A percentile compares a stretch with the other conserved stretches of the same genome.
Evolutionary conservation across 2,797 vertebrate species (phyloP).

Genomic region (Molossus molossus): DNA sequence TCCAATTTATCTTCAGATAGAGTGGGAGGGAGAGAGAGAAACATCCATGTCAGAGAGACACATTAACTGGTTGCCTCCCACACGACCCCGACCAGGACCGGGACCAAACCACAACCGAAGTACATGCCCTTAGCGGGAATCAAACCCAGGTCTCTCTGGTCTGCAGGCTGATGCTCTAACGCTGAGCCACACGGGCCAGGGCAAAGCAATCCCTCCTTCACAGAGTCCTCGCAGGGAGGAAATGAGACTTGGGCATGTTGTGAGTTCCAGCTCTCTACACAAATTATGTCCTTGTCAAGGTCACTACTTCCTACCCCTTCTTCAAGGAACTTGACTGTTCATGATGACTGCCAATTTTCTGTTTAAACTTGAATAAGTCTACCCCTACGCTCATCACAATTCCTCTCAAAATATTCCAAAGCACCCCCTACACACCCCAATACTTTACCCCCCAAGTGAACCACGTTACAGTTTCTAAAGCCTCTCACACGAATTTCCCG

Average conservation of each 20-base stretch:
- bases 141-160: no score
- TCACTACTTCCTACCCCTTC: background rate
- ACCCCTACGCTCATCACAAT: background rate
- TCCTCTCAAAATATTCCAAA: conserved; percentile 48
- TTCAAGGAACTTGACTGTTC: background rate
- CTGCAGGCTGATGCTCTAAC: no score
- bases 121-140: no score
- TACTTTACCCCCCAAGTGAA: background rate
- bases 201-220: background rate
- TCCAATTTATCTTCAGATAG: no score
- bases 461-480: background rate
- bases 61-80: no score
- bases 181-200: no score
- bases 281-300: background rate
- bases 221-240: accelerated
- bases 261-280: background rate
- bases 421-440: background rate
- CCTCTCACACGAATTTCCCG: background rate
- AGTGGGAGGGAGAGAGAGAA: no score
- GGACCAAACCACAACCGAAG: no score
- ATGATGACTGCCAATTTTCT: background rate
- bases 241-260: background rate
- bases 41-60: no score
- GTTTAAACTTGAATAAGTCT: conserved; percentile 49
- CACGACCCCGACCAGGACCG: no score